These are phyloP conservation scores for Papilio polyxenes DNA, from an alignment of 1,140 invertebrate species.

Conservation along the genomic window DNA sequence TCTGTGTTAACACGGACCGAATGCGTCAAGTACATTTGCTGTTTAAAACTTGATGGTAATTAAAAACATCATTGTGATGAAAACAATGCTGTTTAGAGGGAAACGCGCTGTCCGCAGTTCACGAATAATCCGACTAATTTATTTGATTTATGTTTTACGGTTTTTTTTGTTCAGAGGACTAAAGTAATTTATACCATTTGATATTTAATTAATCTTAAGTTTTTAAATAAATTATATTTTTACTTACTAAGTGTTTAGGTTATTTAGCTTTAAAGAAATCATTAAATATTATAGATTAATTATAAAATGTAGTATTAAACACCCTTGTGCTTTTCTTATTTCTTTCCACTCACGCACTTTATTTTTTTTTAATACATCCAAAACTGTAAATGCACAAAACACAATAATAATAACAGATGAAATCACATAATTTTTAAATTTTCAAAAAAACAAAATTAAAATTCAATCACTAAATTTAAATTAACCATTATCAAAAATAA, in stretches of 20 bases:
- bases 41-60: constrained; percentile 5
- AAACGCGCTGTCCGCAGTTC: background rate
- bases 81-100: constrained; percentile 21
- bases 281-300: no score
- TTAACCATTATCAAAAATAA: constrained; percentile 31
- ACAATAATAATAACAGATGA: background rate
- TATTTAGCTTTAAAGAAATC: no score
- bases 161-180: background rate
- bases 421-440: background rate
- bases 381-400: background rate
- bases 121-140: background rate
- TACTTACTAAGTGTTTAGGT: no score
- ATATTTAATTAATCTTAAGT: background rate
- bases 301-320: background rate
- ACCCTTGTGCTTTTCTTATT: background rate
- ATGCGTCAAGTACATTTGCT: constrained; percentile 8
- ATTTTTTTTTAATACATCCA: background rate
- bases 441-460: background rate
- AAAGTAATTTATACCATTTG: background rate
- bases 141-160: background rate
- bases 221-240: no score
- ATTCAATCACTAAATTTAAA: background rate
- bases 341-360: background rate
- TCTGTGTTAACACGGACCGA: constrained; percentile 22
- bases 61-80: constrained; percentile 22